Evolutionary conservation across 2,113 vertebrate species (phyloP).

Genomic region (Suricata suricatta): DNA sequence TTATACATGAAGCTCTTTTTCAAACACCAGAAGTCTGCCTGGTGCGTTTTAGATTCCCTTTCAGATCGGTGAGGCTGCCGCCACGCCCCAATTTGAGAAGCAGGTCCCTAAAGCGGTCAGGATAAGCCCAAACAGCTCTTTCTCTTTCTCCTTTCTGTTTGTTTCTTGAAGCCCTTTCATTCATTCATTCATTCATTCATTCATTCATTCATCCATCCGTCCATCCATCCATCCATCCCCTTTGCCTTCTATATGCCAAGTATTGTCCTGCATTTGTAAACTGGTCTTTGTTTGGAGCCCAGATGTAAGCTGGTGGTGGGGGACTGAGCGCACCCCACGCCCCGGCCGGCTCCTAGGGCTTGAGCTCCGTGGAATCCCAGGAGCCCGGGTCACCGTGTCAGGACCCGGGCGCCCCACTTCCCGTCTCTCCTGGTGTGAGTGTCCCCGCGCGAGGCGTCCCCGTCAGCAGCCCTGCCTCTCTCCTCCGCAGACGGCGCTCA

Average conservation of each 20-base stretch:
- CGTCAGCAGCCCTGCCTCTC: neutral
- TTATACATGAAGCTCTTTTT: neutral
- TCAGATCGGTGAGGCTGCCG: neutral
- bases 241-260: neutral
- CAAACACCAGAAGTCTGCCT: neutral
- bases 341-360: neutral
- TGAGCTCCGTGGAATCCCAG: neutral
- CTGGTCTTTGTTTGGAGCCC: neutral
- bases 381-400: accelerated
- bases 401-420: neutral
- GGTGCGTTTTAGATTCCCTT: neutral
- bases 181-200: neutral
- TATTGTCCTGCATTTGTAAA: neutral
- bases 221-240: too few relatives aligned
- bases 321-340: neutral
- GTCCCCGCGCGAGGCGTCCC: accelerated
- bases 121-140: neutral
- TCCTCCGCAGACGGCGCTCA: slow-evolving; percentile 20
- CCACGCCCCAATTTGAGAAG: neutral
- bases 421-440: too few relatives aligned
- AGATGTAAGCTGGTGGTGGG: accelerated
- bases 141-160: neutral
- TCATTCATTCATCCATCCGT: too few relatives aligned
- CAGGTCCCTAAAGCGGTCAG: neutral
- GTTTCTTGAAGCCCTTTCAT: neutral